Evolutionary conservation across 2,797 vertebrate genomes (phyloP).

Genomic region (Huso huso): DNA sequence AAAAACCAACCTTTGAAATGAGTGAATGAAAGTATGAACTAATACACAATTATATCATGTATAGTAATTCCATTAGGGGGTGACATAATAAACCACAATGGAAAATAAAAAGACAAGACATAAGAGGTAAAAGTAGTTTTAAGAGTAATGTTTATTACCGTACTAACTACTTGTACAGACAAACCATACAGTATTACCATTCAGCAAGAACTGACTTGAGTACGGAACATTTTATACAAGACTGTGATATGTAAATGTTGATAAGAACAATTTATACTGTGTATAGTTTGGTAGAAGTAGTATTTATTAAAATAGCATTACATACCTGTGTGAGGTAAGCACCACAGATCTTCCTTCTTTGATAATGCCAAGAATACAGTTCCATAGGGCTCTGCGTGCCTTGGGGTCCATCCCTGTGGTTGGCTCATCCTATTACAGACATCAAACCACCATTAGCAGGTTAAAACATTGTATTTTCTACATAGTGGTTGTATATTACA

Average conservation of each 20-base stretch:
- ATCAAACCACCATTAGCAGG: no score
- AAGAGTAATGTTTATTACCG: not conserved
- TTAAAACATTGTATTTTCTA: no score
- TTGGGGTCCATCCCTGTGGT: slow-evolving; percentile 99
- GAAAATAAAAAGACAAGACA: no score
- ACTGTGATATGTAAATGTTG: not conserved
- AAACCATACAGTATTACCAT: not conserved
- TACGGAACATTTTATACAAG: not conserved
- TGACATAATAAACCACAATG: no score
- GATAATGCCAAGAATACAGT: slow-evolving; percentile 61
- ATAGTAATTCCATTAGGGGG: no score
- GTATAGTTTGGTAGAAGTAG: slow-evolving; percentile 3
- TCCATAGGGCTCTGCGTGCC: slow-evolving; percentile 89
- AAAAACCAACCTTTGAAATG: not conserved
- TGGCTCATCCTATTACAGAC: slow-evolving; percentile 76
- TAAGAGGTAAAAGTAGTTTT: not conserved
- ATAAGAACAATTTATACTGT: no score
- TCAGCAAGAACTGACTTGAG: not conserved
- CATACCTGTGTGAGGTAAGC: slow-evolving; percentile 91
- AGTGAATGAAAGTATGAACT: not conserved
- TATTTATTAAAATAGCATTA: not conserved
- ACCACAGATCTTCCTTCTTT: slow-evolving; percentile 94
- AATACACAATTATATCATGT: not conserved
- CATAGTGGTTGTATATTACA: no score
- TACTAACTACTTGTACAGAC: not conserved